Conservation (phyloP, 2,888 invertebrate genomes). For the Asteroscopus sphinx region DNA sequence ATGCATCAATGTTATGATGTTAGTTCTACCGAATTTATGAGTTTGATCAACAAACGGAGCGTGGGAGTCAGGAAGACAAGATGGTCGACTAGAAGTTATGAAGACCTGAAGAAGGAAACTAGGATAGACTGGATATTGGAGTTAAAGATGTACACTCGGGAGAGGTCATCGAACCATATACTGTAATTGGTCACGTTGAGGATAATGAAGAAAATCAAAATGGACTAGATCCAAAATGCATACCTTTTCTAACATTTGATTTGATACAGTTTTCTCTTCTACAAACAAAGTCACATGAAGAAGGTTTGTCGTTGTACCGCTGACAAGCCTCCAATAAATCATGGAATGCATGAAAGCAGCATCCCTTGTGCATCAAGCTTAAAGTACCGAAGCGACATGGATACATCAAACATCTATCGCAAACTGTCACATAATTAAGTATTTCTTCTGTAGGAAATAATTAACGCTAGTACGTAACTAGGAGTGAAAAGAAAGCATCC, state of each 20-base stretch:
- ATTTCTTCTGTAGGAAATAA: slow-evolving; percentile 37
- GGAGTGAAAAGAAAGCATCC: neutral
- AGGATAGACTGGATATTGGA: no score
- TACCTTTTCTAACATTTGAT: no score
- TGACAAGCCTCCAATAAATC: slow-evolving; percentile 18
- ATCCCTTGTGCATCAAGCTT: slow-evolving; percentile 24
- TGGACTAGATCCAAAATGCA: no score
- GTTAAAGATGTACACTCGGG: no score
- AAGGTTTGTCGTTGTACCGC: neutral
- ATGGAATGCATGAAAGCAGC: slow-evolving; percentile 25
- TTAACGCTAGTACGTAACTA: slow-evolving; percentile 12
- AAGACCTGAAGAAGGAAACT: neutral
- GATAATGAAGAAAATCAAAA: no score
- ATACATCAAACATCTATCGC: slow-evolving; percentile 27
- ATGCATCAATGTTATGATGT: slow-evolving; percentile 2
- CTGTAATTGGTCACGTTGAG: no score
- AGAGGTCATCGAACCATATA: no score
- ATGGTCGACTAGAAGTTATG: neutral
- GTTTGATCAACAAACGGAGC: neutral
- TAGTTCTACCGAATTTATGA: neutral
- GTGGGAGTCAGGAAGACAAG: neutral
- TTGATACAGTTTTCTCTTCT: no score
- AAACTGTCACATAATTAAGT: slow-evolving; percentile 36
- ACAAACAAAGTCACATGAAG: no score
- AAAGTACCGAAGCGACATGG: slow-evolving; percentile 34